phyloP scores from a whole-genome alignment of 2,888 invertebrate species.

The Chymomyza amoena region DNA sequence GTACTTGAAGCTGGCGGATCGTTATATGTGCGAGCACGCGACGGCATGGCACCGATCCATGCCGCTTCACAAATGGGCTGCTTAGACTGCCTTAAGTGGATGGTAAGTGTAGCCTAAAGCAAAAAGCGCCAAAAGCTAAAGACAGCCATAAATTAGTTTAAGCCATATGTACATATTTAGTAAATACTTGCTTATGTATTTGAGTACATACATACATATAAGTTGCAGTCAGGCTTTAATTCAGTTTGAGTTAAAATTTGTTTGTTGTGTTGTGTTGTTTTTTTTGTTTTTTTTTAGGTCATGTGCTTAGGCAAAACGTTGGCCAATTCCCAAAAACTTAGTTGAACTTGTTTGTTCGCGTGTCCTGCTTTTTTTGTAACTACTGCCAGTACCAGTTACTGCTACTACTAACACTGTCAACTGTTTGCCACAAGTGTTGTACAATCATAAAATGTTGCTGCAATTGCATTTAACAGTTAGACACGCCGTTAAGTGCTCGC shows the following conservation, averaged over 20 bases:
- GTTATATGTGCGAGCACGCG: constrained; percentile 89
- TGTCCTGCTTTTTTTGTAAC: neutral
- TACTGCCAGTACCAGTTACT: neutral
- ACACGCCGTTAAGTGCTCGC: neutral
- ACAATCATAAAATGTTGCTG: constrained; percentile 9
- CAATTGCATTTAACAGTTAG: constrained; percentile 12
- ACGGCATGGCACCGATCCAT: constrained; percentile 94
- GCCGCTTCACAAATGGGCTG: constrained; percentile 95
- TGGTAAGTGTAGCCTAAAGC: constrained; percentile 81
- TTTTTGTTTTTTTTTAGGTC: neutral
- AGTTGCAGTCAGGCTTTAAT: neutral
- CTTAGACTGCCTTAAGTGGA: constrained; percentile 91
- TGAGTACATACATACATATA: neutral
- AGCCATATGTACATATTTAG: neutral
- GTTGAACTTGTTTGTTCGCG: neutral
- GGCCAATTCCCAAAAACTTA: constrained; percentile 1
- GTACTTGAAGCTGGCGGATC: constrained; percentile 91
- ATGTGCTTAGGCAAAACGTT: neutral
- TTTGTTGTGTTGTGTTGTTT: neutral
- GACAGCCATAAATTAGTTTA: neutral
- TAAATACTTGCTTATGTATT: neutral
- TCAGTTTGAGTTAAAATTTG: neutral
- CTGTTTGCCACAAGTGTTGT: neutral
- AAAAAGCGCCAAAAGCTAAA: neutral
- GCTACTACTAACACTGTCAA: neutral